Percentiles rank a stretch among this genome's conserved stretches.
phyloP scores from a whole-genome alignment of 2,797 vertebrate genomes.

The Eulemur coronatus region DNA sequence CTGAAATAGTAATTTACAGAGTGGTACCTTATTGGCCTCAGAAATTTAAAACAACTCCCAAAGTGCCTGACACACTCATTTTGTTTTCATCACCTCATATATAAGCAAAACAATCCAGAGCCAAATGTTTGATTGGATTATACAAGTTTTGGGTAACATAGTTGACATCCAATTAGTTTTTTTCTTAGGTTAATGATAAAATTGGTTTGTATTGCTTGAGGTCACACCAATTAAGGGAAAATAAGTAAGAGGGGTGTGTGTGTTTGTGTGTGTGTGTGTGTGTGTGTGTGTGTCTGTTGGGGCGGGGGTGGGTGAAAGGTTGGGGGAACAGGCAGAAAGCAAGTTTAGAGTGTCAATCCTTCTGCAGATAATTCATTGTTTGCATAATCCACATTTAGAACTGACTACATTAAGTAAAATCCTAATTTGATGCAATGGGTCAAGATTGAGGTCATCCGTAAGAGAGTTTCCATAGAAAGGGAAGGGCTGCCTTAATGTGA shows the following conservation, averaged over 20 bases:
- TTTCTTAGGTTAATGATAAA: slow-evolving; percentile 56
- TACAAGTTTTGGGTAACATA: slow-evolving; percentile 38
- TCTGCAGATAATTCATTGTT: not conserved
- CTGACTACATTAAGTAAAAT: not conserved
- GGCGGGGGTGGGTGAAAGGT: not conserved
- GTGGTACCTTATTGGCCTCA: slow-evolving; percentile 40
- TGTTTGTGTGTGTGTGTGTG: not conserved
- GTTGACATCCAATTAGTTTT: slow-evolving; percentile 34
- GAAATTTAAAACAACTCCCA: slow-evolving; percentile 63
- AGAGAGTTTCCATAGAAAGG: not conserved
- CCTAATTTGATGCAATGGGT: not conserved
- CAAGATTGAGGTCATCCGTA: not conserved
- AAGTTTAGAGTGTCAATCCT: slow-evolving; percentile 1
- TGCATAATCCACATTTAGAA: not conserved
- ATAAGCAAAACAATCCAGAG: slow-evolving; percentile 48
- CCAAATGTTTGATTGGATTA: slow-evolving; percentile 52
- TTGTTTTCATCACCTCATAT: slow-evolving; percentile 68
- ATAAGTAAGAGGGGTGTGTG: not conserved
- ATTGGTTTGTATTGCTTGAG: slow-evolving; percentile 49
- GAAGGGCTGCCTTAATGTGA: not conserved
- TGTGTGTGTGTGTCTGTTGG: not conserved
- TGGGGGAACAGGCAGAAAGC: not conserved
- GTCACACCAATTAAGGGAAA: slow-evolving; percentile 38
- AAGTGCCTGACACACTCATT: slow-evolving; percentile 57
- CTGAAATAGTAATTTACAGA: slow-evolving; percentile 49